Evolutionary conservation across 2,888 invertebrate species (phyloP).

Genomic region (Acholoe squamosa): DNA sequence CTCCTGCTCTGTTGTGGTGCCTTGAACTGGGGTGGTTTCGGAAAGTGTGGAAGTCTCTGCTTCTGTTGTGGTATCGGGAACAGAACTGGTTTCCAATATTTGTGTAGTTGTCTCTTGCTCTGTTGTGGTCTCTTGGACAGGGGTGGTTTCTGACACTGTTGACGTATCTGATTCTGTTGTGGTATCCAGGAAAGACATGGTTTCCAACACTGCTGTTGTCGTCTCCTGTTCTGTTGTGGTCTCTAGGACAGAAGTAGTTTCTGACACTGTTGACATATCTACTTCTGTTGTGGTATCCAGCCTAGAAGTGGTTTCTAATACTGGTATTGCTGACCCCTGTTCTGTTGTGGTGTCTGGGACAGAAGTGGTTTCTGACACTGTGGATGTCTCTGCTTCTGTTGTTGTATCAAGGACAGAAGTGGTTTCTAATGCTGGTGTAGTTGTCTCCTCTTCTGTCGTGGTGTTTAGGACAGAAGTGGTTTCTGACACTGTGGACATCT

Average conservation of each 20-base stretch:
- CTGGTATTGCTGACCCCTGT: too few relatives aligned
- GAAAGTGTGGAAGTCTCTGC: neutral
- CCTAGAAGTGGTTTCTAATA: neutral
- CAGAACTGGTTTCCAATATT: neutral
- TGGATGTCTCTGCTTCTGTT: neutral
- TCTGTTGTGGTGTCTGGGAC: too few relatives aligned
- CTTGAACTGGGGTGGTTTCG: neutral
- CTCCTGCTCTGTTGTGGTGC: too few relatives aligned
- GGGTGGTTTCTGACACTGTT: neutral
- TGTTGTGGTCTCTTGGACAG: neutral
- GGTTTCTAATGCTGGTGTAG: neutral
- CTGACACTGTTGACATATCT: neutral
- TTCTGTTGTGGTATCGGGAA: neutral
- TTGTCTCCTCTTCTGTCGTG: neutral
- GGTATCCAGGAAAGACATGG: neutral
- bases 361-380: neutral
- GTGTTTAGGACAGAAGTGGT: neutral
- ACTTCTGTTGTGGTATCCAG: neutral
- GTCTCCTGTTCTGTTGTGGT: neutral
- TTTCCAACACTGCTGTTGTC: neutral
- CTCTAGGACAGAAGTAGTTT: neutral
- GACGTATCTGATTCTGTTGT: neutral
- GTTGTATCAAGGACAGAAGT: neutral
- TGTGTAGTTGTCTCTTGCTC: neutral
- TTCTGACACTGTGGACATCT: neutral